Conservation (phyloP, 1,140 invertebrate genomes). For the Megalopta genalis region DNA sequence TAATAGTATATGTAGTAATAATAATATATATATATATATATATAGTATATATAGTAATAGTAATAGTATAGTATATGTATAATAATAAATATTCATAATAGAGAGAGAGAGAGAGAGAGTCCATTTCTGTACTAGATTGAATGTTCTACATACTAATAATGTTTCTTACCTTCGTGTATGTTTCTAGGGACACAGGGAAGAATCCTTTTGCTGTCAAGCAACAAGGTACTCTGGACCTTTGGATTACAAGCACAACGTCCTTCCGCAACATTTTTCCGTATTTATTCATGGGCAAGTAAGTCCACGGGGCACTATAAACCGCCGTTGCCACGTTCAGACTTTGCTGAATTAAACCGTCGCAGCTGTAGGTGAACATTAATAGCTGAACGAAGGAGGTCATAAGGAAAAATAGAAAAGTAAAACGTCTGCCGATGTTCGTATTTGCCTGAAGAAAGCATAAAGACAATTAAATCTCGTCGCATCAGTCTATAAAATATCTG, state of each 20-base stretch:
- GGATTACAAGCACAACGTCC: slow-evolving; percentile 37
- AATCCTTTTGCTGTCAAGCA: slow-evolving; percentile 49
- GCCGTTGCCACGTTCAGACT: slow-evolving; percentile 33
- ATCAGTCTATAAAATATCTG: no score
- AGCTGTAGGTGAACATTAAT: slow-evolving; percentile 44
- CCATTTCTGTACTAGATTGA: no score
- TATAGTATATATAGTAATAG: no score
- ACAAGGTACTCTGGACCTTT: slow-evolving; percentile 15
- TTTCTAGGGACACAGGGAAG: slow-evolving; percentile 56
- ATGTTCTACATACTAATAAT: no score
- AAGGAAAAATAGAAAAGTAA: slow-evolving; percentile 44
- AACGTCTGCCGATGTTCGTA: not conserved
- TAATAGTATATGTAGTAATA: no score
- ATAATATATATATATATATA: no score
- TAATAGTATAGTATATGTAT: no score
- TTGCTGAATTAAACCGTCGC: slow-evolving; percentile 46
- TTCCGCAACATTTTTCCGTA: slow-evolving; percentile 22
- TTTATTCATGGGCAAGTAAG: slow-evolving; percentile 3
- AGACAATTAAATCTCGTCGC: no score
- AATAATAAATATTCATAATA: no score
- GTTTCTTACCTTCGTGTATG: slow-evolving; percentile 36
- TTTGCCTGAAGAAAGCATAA: slow-evolving; percentile 17
- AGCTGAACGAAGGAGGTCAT: slow-evolving; percentile 34
- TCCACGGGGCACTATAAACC: slow-evolving; percentile 44
- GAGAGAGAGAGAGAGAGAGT: no score